Base-by-base conservation (phyloP, 2,888 invertebrate genomes). In the Drosophila subsilvestris region DNA sequence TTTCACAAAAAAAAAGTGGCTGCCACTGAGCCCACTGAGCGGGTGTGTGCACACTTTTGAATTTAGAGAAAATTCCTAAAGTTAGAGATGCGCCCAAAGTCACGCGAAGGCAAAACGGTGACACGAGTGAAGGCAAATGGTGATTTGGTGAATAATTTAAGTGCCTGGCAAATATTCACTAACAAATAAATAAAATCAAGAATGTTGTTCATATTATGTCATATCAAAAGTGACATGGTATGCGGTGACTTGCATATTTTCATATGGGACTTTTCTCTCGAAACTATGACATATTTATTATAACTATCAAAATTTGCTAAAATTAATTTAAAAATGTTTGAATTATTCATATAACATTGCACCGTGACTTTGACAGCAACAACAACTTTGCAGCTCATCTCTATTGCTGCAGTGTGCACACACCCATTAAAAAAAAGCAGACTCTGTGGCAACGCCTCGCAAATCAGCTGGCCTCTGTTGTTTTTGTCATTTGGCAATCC, bases 1-100 rank as follows among this genome's bases (percentile, higher is more conserved):
- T 79, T 68, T 63, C 67, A 68, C 60, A 29, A 60, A 51, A 59
- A 59, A 44, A 50, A 37, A 62, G 53, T 49, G 29, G 61, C 59
- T 43, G 59, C 59, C 42, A 59, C 55, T 32, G 22, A 7, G 27
- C 12, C 12, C 27, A 27, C 27, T 37, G n/a, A 7, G 59, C 54
- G 43, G 73, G 65, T 68, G 75, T 54, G 47, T 54, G 44, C 63
- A 63, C 66, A 66, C 63, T 22, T 5, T 9, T 20, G 17, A 12
- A 20, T 20, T 3, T 49, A 9, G 14, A 8, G 51, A 43, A 17
- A 17, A 48, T 53, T 62, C 12, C 20, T 3, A 7, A 12, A 25
- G 17, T 3, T n/a, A 43, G 62, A 49, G 49, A 42, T 59, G 62
- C 25, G 14, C n/a, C 7, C 2, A 14, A 37, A 7, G 6, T 37